Evolutionary conservation across 1,140 invertebrate genomes (phyloP).

Genomic region (Heliconius hewitsoni): DNA sequence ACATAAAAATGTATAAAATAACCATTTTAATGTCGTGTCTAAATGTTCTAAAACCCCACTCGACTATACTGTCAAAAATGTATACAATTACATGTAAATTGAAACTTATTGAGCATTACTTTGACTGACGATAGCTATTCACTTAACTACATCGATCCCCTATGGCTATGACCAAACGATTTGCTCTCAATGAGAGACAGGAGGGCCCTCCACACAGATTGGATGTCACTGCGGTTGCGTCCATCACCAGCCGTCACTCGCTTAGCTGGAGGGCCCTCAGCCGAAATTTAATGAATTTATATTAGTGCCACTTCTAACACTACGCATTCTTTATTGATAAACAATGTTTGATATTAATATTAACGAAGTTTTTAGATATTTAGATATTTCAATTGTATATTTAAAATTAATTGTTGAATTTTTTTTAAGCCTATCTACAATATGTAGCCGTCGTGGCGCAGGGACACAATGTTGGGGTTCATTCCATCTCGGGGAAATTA

Average conservation of each 20-base stretch:
- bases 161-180: slow-evolving; percentile 47
- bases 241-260: slow-evolving; percentile 39
- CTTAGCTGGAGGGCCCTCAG: slow-evolving; percentile 45
- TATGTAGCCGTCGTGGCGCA: too few species aligned
- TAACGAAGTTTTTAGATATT: not conserved
- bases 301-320: slow-evolving; percentile 51
- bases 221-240: slow-evolving; percentile 55
- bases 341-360: not conserved
- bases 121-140: slow-evolving; percentile 19
- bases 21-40: not conserved
- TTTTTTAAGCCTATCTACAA: too few species aligned
- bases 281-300: slow-evolving; percentile 63
- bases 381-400: not conserved
- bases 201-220: slow-evolving; percentile 67
- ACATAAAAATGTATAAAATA: not conserved
- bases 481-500: too few species aligned
- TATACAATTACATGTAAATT: slow-evolving; percentile 5
- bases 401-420: not conserved
- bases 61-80: not conserved
- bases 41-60: not conserved
- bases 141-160: slow-evolving; percentile 30
- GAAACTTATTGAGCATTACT: slow-evolving; percentile 19
- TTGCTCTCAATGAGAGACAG: slow-evolving; percentile 63
- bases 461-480: too few species aligned
- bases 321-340: slow-evolving; percentile 21